These are phyloP conservation scores for Botia almorhae DNA, from an alignment of 2,797 vertebrate genomes.

Conservation along the genomic window DNA sequence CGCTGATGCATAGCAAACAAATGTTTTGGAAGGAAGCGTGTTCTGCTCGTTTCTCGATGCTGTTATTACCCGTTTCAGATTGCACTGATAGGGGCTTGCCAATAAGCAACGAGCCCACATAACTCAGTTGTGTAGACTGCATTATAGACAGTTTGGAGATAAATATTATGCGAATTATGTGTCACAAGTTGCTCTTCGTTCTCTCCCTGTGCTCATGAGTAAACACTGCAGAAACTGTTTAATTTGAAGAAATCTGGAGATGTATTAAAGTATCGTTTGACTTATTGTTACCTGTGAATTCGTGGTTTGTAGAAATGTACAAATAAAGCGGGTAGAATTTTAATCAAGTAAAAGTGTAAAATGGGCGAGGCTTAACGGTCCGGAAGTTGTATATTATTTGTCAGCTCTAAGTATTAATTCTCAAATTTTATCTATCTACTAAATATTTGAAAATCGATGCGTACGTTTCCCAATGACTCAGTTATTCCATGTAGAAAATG, in stretches of 20 bases:
- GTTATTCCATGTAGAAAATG: too few relatives aligned
- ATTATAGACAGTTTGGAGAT: not conserved
- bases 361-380: constrained; percentile 7
- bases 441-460: not conserved
- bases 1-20: not conserved
- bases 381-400: not conserved
- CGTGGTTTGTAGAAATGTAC: not conserved
- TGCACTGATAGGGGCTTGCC: not conserved
- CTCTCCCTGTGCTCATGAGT: not conserved
- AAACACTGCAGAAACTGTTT: not conserved
- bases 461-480: too few relatives aligned
- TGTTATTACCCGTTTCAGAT: not conserved
- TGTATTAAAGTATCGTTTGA: not conserved
- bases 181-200: not conserved
- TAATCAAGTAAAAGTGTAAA: not conserved
- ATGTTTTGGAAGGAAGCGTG: not conserved
- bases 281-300: not conserved
- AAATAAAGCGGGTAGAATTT: not conserved
- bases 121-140: not conserved
- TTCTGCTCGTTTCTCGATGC: not conserved
- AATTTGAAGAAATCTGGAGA: not conserved
- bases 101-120: not conserved
- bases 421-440: not conserved
- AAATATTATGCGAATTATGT: not conserved
- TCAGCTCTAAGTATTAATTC: not conserved